Base-by-base conservation (phyloP, 2,888 invertebrate species). In the Melanostoma mellinum region DNA sequence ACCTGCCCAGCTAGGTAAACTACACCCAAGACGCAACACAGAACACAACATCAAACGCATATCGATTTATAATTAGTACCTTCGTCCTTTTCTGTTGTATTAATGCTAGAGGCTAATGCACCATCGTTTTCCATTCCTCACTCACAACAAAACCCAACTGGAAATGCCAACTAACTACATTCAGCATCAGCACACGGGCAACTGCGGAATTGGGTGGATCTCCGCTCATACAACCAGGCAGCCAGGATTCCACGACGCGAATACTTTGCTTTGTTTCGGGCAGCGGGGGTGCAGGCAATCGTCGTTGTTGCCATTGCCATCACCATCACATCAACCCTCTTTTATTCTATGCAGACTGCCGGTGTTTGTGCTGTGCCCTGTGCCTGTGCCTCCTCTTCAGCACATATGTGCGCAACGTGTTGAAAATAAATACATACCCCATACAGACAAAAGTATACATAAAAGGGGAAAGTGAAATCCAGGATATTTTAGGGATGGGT, bases 191-290 rank as follows among this genome's bases (percentile, higher is more conserved):
- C 50, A 50, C 44, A 60, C 44, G 55, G 53, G 78, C 69, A 78
- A 74, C 75, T 79, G 84, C 79, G 78, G 84, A 84, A 84, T 84
- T 84, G 84, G 84, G 84, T 84, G 84, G 84, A 84, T 79, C 78
- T 77, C 58, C 36, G 10, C 9, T 9, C 9, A 40, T 50, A 60
- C 4, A 63, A 50, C 38, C 38, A 48, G 50, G 32, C 3, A 4
- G 40, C 6, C 4, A 38, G 20, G 32, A 50, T 38, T 48, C 6
- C 38, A 38, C 30, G 10, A 50, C 63, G 36, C 32, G n/a, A 58
- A 58, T 6, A 42, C 30, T 4, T 46, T 61, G 35, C 2, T 63
- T 48, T 20, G 36, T 48, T 50, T 30, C 38, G 30, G 2, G 3
- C 38, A n/a, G 63, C 63, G 63, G 63, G 63, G 63, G 63, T 63